Evolutionary conservation across 2,797 vertebrate species (phyloP), one percentile per base, ranked within the genome.

Genomic region (Choloepus didactylus): DNA sequence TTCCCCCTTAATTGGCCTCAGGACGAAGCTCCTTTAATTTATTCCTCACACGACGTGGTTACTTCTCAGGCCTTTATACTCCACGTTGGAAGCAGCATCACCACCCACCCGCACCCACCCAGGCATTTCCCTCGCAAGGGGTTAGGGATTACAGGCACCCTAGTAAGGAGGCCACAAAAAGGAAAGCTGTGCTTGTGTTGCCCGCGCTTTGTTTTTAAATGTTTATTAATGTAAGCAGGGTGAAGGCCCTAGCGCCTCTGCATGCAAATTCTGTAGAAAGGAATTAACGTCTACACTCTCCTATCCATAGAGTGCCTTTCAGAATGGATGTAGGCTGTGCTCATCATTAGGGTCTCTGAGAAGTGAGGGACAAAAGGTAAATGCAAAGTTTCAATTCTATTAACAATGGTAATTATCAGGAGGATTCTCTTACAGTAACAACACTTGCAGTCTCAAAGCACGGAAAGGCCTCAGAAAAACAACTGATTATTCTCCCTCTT

Each of bases 1-100:
- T 38, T 56, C 56, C 73, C 54, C 18, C 0, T 0, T 66, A 3
- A 0, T 12, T 0, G 0, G 93, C 69, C 94, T 93, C 88, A 56
- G 83, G 67, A 67, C 29, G 60, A 67, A 84, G 27, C 54, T 0
- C 0, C 66, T 67, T 81, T 82, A 92, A 96, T 83, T 23, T 87
- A 94, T 92, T 97, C 91, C 96, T 80, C 76, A 92, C 79, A 46
- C 69, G 72, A 79, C 18, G 64, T 66, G 75, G 94, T 81, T 86
- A 73, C 84, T 87, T 91, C 96, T 69, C 0, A 0, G 79, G 77
- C 94, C 92, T 92, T 94, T 69, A 67, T 87, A 70, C 95, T 77
- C 41, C 1, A 29, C 0, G 62, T 66, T 3, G 0, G 38, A 27
- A 12, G 0, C 54, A 5, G n/a, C 81, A 21, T n/a, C 69, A 27